These are phyloP conservation scores for Alentia gelatinosa DNA, from an alignment of 2,888 invertebrate genomes.

Conservation along the genomic window DNA sequence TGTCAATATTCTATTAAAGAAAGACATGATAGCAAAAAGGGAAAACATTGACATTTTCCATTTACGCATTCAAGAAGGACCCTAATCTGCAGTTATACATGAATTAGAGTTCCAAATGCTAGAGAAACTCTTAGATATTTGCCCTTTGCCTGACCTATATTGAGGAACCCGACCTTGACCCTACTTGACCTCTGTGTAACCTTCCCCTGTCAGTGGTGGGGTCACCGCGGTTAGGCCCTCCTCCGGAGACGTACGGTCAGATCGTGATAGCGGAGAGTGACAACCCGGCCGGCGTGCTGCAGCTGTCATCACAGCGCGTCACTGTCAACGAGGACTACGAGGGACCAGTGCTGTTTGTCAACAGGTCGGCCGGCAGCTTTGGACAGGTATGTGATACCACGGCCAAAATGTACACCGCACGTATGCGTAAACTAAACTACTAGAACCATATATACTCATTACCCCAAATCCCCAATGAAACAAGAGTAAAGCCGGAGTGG, in stretches of 20 bases:
- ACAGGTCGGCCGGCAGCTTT: slow-evolving; percentile 74
- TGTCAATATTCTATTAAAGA: no score
- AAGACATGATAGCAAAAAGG: no score
- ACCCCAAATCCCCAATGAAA: no score
- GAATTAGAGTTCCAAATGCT: no score
- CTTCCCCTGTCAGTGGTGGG: slow-evolving; percentile 69
- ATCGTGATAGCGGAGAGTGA: slow-evolving; percentile 76
- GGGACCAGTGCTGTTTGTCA: slow-evolving; percentile 69
- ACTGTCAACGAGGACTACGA: slow-evolving; percentile 70
- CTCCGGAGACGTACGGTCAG: slow-evolving; percentile 72
- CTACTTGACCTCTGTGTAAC: no score
- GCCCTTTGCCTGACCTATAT: no score
- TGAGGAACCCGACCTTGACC: no score
- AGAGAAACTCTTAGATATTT: not conserved
- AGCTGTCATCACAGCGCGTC: slow-evolving; percentile 68
- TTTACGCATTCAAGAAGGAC: no score
- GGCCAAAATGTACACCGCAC: not conserved
- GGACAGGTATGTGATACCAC: slow-evolving; percentile 71
- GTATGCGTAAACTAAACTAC: not conserved
- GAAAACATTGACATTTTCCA: no score
- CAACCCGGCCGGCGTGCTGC: slow-evolving; percentile 75
- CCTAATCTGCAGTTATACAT: no score
- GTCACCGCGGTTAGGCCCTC: slow-evolving; percentile 74
- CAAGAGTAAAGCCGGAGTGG: no score
- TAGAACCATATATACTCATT: not conserved